Percentiles rank a stretch among this genome's conserved stretches.
Conservation (phyloP, 2,888 invertebrate genomes). For the Lamproptera curius region DNA sequence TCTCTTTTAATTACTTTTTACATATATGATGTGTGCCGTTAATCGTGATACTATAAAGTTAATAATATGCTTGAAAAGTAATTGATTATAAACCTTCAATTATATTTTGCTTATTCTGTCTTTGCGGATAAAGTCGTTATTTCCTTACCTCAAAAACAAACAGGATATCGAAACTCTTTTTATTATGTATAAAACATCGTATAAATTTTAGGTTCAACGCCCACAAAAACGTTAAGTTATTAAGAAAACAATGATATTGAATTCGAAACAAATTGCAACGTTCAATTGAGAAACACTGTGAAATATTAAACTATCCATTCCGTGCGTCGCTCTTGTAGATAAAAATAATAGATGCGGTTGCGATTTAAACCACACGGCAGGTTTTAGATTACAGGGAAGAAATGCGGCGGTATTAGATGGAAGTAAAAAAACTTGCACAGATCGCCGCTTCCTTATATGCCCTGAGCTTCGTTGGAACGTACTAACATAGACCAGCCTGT, state of each 20-base stretch:
- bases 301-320: conserved; percentile 14
- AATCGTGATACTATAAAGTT: too few species aligned
- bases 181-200: too few species aligned
- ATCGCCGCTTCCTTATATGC: conserved; percentile 14
- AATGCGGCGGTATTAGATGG: conserved; percentile 34
- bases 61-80: too few species aligned
- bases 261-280: conserved; percentile 1
- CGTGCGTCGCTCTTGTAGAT: conserved; percentile 15
- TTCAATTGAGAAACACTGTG: conserved; percentile 9
- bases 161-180: too few species aligned
- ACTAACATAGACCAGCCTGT: too few species aligned
- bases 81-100: too few species aligned
- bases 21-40: too few species aligned
- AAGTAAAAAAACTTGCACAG: conserved; percentile 27
- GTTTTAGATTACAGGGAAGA: conserved; percentile 45
- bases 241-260: background rate
- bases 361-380: conserved; percentile 42
- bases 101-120: too few species aligned
- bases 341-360: conserved; percentile 52
- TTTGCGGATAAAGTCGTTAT: too few species aligned
- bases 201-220: background rate
- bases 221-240: conserved; percentile 3
- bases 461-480: conserved; percentile 4
- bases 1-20: too few species aligned
- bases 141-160: too few species aligned